These are phyloP conservation scores for Labrus mixtus DNA, from an alignment of 2,113 vertebrate genomes.

Conservation along the genomic window DNA sequence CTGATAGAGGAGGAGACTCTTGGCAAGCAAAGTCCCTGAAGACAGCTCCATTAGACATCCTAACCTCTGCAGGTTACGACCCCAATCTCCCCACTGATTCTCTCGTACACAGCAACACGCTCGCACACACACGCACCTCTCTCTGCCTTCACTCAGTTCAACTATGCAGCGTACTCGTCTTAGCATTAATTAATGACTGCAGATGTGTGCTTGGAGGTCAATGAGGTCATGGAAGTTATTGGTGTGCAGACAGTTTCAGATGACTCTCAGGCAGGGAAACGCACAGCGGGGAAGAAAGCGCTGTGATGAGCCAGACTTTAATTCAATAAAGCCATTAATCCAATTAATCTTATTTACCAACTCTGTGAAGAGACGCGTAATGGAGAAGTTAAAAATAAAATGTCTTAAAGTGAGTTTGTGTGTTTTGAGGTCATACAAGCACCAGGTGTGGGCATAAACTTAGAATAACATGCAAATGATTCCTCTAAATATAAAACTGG, in stretches of 20 bases:
- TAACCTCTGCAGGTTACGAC: not conserved
- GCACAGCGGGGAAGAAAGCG: not conserved
- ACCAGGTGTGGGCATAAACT: slow-evolving; percentile 34
- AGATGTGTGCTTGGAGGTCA: not conserved
- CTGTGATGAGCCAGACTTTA: not conserved
- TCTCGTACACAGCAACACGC: slow-evolving; percentile 16
- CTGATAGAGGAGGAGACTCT: slow-evolving; percentile 6
- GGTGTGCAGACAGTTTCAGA: not conserved
- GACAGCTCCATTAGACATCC: slow-evolving; percentile 32
- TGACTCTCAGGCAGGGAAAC: not conserved
- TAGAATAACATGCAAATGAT: not conserved
- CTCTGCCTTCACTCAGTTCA: not conserved
- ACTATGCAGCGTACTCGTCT: not conserved
- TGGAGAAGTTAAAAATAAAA: not conserved
- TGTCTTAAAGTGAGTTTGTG: not conserved
- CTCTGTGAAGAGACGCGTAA: not conserved
- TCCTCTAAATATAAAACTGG: too few species aligned
- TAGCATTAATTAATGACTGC: slow-evolving; percentile 7
- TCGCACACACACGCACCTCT: not conserved
- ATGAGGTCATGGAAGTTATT: not conserved
- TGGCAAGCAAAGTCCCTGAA: slow-evolving; percentile 12
- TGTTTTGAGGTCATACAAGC: not conserved
- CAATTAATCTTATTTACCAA: slow-evolving; percentile 1
- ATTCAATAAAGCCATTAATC: not conserved
- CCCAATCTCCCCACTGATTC: slow-evolving; percentile 25